Base-by-base conservation (phyloP, 2,888 invertebrate species). In the Amblyjoppa proteus region DNA sequence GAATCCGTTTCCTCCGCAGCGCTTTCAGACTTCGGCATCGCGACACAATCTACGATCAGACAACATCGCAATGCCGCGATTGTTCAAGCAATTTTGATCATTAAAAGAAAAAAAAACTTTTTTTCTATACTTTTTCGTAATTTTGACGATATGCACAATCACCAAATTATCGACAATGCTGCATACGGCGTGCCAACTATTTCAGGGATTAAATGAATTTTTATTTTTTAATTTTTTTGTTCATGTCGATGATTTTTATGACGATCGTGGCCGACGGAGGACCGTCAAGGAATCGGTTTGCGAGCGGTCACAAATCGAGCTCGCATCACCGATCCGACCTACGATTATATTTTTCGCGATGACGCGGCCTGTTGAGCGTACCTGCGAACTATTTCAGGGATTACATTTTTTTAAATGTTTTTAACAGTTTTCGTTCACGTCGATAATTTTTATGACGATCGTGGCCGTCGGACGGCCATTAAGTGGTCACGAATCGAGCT, bases 11-110 rank as follows among this genome's bases (percentile, higher is more conserved):
- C 49, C 51, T 51, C 25, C 11, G 38, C 7, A 2, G 45, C 16
- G n/a, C 31, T 28, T 70, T 5, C n/a, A 70, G 75, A 64, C 61
- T 70, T 70, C 70, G 51, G 51, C 34, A 70, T 70, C 16, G 49
- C 9, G 61, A 80, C 45, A 16, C 45, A 49, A 49, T 49, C 45
- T 49, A 16, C 45, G 4, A 49, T 49, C 45, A 49, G 45, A 49
- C 45, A 49, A 49, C 13, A 49, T 49, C 3, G 11, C 3, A 49
- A 49, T 49, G 16, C 16, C 16, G 45, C 45, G 45, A 49, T 4
- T 2, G 16, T 49, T 49, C 45, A 11, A 3, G 45, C 45, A 49
- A 49, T 16, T 16, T 49, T 49, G 16, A 49, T 49, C 45, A 16
- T 0, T 49, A 41, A 9, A 11, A 11, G 11, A 41, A 41, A 9